phyloP scores from a whole-genome alignment of 2,888 invertebrate species.

The Boloria selene region DNA sequence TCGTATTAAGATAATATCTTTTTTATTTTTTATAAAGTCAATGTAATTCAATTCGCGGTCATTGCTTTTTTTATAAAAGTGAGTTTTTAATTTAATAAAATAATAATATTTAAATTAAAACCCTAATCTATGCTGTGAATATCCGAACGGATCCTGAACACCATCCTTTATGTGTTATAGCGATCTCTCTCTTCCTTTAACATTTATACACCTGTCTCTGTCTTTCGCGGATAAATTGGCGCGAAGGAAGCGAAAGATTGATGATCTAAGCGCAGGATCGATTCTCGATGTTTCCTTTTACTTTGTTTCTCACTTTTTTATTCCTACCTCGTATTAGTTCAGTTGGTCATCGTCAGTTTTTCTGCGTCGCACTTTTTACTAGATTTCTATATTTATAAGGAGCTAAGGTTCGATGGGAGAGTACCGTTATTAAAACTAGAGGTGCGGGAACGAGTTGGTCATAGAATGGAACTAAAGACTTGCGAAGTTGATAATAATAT shows the following conservation, averaged over 20 bases:
- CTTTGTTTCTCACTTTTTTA: constrained; percentile 31
- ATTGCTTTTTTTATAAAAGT: too few relatives aligned
- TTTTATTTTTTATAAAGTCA: too few relatives aligned
- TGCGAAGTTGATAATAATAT: too few relatives aligned
- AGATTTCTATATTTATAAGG: constrained; percentile 9
- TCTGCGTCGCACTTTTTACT: constrained; percentile 13
- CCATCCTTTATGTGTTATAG: constrained; percentile 40
- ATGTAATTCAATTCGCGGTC: too few relatives aligned
- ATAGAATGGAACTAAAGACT: too few relatives aligned
- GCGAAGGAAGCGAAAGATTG: constrained; percentile 73
- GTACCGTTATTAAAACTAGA: constrained; percentile 12
- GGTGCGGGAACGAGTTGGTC: not conserved
- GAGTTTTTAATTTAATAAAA: not conserved
- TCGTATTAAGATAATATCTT: too few relatives aligned
- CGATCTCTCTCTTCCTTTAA: constrained; percentile 46
- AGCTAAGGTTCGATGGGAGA: not conserved
- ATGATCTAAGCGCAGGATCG: constrained; percentile 68
- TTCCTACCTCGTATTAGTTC: constrained; percentile 18
- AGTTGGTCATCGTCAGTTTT: constrained; percentile 33
- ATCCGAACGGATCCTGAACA: constrained; percentile 50
- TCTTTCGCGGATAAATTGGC: constrained; percentile 59
- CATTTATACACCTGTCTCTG: constrained; percentile 44
- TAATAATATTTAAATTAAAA: not conserved
- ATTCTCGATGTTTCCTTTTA: constrained; percentile 38
- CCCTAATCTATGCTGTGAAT: constrained; percentile 13